Base-by-base conservation (phyloP, 2,888 invertebrate species). In the Aelia acuminata region DNA sequence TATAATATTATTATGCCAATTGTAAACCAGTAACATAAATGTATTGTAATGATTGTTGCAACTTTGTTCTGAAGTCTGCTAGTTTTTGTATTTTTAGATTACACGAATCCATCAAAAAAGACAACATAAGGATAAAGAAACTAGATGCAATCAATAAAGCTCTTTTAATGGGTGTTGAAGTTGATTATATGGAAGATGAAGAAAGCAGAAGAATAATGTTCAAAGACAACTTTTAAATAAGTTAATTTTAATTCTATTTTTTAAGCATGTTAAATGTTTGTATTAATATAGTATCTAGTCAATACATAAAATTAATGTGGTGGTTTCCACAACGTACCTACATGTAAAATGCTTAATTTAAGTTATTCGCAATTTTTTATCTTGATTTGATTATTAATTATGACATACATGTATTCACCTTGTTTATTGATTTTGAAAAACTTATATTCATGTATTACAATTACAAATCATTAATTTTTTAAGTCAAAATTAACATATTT, bases 201-300 rank as follows among this genome's bases (percentile, higher is more conserved):
- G 80, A 80, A 80, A 80, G 80, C 80, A 43, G 22, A 43, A 80
- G 43, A 80, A 80, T 80, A 80, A 80, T 80, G 80, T 80, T 80
- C 35, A 80, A 80, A 18, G 80, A 80, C 22, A 39, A 11, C 75
- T 20, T 75, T 39, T 75, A 43, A 43, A 10, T n/a, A n/a, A n/a
- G 35, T 1, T 75, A 75, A 39, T 39, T 18, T 15, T 75, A 75
- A 75, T 39, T 75, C 20, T 75, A 57, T 75, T 5, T 39, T 39
- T 39, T 75, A 57, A 26, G 26, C 8, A 53, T 53, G 4, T 57
- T 31, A 15, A 26, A 26, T 26, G 26, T 57, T 26, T 57, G 57
- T 26, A 26, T 15, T 26, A 26, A 49, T 10, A n/a, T n/a, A 53
- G 10, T 53, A 53, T 53, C 53, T 53, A 53, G 26, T 26, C 57